Evolutionary conservation across 37 sponge, comb jelly and placozoan genomes (phyloP).

Genomic region (Geodia barretti): DNA sequence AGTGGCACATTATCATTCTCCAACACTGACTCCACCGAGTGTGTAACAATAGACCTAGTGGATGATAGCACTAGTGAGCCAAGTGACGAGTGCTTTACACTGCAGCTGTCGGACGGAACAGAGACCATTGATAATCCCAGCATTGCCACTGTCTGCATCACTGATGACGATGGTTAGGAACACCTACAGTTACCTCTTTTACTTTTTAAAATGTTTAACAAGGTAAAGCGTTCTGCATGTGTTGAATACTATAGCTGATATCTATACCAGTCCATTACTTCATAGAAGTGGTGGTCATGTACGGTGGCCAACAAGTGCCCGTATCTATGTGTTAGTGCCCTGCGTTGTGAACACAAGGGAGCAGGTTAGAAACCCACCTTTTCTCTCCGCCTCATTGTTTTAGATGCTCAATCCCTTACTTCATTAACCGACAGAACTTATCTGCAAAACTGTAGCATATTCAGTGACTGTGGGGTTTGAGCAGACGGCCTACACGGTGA

Average conservation of each 20-base stretch:
- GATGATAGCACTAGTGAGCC: background rate
- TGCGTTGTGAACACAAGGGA: too few species aligned
- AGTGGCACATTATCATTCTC: background rate
- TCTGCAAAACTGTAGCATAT: too few species aligned
- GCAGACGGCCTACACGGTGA: background rate
- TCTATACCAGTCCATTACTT: too few species aligned
- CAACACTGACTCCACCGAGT: background rate
- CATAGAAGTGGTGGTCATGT: too few species aligned
- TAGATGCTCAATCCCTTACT: background rate
- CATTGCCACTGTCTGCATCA: constrained; percentile 2
- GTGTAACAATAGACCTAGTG: background rate
- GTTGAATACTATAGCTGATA: too few species aligned
- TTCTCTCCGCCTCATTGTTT: too few species aligned
- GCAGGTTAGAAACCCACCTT: too few species aligned
- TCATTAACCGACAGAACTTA: too few species aligned
- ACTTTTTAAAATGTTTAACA: background rate
- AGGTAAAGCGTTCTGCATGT: too few species aligned
- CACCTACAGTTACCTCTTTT: too few species aligned
- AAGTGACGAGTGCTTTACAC: background rate
- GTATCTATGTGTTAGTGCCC: too few species aligned
- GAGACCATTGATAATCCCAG: background rate
- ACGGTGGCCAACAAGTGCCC: too few species aligned
- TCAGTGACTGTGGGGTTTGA: background rate
- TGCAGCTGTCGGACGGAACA: background rate
- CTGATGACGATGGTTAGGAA: constrained; percentile 5